Evolutionary conservation across 2,888 invertebrate species (phyloP).

Genomic region (Synanthedon formicaeformis): DNA sequence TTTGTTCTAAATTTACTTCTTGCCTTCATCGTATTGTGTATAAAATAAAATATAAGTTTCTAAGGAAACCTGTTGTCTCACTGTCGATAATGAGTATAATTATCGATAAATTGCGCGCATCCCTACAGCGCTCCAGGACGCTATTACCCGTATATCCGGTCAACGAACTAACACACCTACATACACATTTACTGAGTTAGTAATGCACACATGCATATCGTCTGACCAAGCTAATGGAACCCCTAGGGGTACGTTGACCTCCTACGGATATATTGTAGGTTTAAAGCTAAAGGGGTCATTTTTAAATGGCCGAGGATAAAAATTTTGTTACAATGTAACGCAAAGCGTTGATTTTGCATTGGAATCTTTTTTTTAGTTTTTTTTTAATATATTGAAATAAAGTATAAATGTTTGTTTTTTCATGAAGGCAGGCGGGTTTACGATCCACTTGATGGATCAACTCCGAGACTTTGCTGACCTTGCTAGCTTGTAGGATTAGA

Average conservation of each 20-base stretch:
- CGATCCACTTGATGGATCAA: too few species aligned
- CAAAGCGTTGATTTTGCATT: too few species aligned
- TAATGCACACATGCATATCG: not conserved
- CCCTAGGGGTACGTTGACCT: not conserved
- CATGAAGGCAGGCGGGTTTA: too few species aligned
- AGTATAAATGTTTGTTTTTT: too few species aligned
- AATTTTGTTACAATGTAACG: not conserved
- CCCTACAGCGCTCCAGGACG: constrained; percentile 25
- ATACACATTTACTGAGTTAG: not conserved
- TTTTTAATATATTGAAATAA: too few species aligned
- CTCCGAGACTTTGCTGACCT: too few species aligned
- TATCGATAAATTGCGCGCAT: constrained; percentile 12
- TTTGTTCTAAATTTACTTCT: too few species aligned
- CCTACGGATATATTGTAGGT: not conserved
- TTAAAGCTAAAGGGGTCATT: not conserved
- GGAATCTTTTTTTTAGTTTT: too few species aligned
- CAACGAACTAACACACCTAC: not conserved
- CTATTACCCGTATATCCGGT: constrained; percentile 15
- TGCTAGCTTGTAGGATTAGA: too few species aligned
- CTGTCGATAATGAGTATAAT: constrained; percentile 6
- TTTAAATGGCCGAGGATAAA: not conserved
- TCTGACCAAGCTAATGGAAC: not conserved
- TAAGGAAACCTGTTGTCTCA: not conserved
- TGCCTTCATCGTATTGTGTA: too few species aligned
- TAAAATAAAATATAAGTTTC: too few species aligned